phyloP scores from a whole-genome alignment of 2,113 vertebrate genomes.

The Furnarius figulus region DNA sequence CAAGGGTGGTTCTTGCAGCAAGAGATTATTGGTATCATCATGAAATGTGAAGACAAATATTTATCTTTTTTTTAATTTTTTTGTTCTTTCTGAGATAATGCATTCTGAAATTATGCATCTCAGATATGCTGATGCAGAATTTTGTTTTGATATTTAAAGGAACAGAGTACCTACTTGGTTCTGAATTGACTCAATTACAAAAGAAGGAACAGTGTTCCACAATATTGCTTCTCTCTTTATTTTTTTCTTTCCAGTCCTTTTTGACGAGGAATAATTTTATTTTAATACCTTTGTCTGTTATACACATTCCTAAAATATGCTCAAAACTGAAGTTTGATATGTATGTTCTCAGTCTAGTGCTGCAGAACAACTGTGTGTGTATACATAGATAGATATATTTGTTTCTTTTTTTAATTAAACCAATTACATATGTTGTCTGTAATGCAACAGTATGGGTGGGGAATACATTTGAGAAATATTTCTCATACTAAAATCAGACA shows the following conservation, averaged over 20 bases:
- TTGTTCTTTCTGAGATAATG: not conserved
- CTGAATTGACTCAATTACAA: not conserved
- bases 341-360: not conserved
- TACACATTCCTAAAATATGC: not conserved
- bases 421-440: slow-evolving; percentile 49
- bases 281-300: slow-evolving; percentile 8
- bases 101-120: not conserved
- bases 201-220: not conserved
- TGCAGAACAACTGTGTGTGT: slow-evolving; percentile 10
- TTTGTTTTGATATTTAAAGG: not conserved
- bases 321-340: slow-evolving; percentile 3
- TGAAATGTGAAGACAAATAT: not conserved
- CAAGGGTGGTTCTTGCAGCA: slow-evolving; percentile 23
- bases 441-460: slow-evolving; percentile 55
- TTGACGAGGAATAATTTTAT: not conserved
- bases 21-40: not conserved
- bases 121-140: not conserved
- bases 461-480: slow-evolving; percentile 55
- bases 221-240: not conserved
- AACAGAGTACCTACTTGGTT: not conserved
- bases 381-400: not conserved
- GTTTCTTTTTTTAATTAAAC: not conserved
- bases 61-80: not conserved
- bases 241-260: not conserved
- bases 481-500: slow-evolving; percentile 59